A percentile compares a stretch with the other conserved stretches of the same genome.
These are phyloP conservation scores for Pontoporia blainvillei DNA, from an alignment of 2,113 vertebrate genomes.

Conservation along the genomic window DNA sequence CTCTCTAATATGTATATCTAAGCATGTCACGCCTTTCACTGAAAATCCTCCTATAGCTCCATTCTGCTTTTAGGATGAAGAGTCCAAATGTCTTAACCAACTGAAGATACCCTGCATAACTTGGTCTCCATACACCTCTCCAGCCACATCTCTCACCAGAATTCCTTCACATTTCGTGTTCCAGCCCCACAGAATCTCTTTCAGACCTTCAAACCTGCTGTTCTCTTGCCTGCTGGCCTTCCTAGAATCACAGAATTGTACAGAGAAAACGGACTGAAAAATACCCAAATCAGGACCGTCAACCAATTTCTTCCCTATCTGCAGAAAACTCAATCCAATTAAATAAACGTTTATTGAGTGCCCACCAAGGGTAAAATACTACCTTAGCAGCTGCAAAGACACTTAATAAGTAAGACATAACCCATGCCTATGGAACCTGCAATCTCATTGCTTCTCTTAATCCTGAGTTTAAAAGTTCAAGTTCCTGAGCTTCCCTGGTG, in stretches of 20 bases:
- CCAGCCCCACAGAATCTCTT: neutral
- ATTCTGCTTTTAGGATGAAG: neutral
- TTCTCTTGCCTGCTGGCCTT: neutral
- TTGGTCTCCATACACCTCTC: neutral
- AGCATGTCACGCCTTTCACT: neutral
- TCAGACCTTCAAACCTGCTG: neutral
- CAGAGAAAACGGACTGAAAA: neutral
- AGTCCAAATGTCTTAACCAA: neutral
- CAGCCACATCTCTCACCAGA: neutral
- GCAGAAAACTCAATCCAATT: neutral
- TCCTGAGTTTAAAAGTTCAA: neutral
- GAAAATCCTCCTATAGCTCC: neutral
- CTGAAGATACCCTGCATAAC: neutral
- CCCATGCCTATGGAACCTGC: neutral
- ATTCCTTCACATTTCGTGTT: neutral
- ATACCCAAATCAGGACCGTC: neutral
- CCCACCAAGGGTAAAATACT: neutral
- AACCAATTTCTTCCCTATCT: neutral
- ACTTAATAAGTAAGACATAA: neutral
- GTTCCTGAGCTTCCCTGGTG: neutral
- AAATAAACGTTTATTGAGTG: neutral
- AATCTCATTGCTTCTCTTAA: neutral
- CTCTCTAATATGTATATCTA: neutral
- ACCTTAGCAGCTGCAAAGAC: neutral
- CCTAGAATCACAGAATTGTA: neutral